Percentiles rank a stretch among this genome's conserved stretches.
These are phyloP conservation scores for Gadus chalcogrammus DNA, from an alignment of 2,113 vertebrate genomes.

Conservation along the genomic window DNA sequence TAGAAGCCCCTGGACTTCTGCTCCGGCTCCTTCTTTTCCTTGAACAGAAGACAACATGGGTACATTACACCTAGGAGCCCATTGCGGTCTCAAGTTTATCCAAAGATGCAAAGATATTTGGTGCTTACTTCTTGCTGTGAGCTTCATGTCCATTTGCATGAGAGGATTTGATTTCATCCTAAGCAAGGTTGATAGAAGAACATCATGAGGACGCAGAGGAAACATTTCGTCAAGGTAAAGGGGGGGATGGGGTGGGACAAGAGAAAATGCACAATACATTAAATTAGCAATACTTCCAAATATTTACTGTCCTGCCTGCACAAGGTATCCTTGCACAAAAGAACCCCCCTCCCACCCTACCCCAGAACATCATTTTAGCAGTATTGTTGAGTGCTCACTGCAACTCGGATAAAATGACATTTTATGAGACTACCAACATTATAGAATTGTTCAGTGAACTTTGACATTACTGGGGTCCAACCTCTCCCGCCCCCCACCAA, in stretches of 20 bases:
- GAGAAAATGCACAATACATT: constrained; percentile 83
- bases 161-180: constrained; percentile 99
- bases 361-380: constrained; percentile 40
- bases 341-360: constrained; percentile 39
- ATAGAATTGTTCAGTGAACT: constrained; percentile 63
- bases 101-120: neutral
- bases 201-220: constrained; percentile 98
- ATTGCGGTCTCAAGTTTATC: neutral
- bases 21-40: constrained; percentile 95
- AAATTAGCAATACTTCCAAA: constrained; percentile 77
- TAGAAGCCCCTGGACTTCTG: constrained; percentile 84
- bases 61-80: neutral
- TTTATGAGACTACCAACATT: constrained; percentile 51
- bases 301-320: constrained; percentile 79
- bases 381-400: constrained; percentile 63
- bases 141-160: constrained; percentile 98
- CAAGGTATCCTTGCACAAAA: constrained; percentile 71
- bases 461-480: constrained; percentile 33
- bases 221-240: constrained; percentile 98
- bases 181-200: constrained; percentile 99
- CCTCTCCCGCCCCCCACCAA: constrained; percentile 59
- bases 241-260: constrained; percentile 83
- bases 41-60: constrained; percentile 8
- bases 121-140: constrained; percentile 93
- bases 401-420: constrained; percentile 49